Evolutionary conservation across 2,888 invertebrate species (phyloP), one percentile per base, ranked within the genome.

Genomic region (Chloroclysta siterata): DNA sequence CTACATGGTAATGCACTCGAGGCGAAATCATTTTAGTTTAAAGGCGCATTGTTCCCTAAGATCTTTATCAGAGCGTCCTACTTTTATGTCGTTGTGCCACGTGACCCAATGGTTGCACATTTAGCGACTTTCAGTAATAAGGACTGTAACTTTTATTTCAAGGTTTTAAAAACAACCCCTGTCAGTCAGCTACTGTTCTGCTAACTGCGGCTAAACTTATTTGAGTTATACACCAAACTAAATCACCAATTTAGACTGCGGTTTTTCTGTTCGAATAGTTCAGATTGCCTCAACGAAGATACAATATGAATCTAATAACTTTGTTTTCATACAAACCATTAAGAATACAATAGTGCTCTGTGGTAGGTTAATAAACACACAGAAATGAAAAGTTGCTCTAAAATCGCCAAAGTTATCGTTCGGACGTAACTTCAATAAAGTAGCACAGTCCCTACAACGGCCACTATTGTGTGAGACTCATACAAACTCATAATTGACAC

Each of bases 11-110:
- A 53, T 60, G 56, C 60, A 59, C 59, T 69, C 55, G 60, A 55
- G 55, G 53, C 51, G 53, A 63, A 65, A 68, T 70, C 42, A 68
- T 63, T 64, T 56, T 50, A 55, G 55, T 62, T 63, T 62, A 66
- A 63, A 63, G 48, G 66, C 42, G 56, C 57, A 71, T 71, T 71
- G 71, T 71, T 69, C 48, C 47, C 48, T 44, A 53, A 66, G 69
- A 69, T 69, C 66, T 58, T 53, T 65, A 69, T 69, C 71, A 53
- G 53, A 58, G n/a, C 48, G 64, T 48, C 60, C 64, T 53, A 70
- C 60, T 59, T 68, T 58, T 60, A 64, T 55, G 46, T 56, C 53
- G 41, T 41, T 47, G 47, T 51, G 46, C 42, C 62, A 64, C 58
- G 57, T 62, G 66, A 50, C 29, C 54, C 42, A n/a, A 53, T 10